Base-by-base conservation (phyloP, 1,140 invertebrate species). In the Asobara japonica region DNA sequence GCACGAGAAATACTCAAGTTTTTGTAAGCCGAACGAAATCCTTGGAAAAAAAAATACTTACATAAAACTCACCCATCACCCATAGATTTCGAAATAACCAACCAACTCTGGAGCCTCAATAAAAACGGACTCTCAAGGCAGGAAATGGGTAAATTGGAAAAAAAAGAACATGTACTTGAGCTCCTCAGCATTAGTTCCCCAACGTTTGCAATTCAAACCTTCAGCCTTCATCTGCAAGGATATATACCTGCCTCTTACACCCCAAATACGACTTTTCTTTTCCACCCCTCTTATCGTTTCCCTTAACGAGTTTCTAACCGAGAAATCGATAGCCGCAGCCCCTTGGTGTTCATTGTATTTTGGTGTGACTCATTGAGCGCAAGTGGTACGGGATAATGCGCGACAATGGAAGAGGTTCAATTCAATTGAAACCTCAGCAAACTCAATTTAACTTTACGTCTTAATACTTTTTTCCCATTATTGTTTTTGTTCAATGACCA, bases 151-250 rank as follows among this genome's bases (percentile, higher is more conserved):
- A 8, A 51, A 51, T 18, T 51, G n/a, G 45, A 20, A 18, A 8
- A 51, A 51, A 51, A 51, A 16, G 45, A 20, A 16, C 45, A 51
- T 18, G 8, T 6, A 51, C n/a, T 2, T 13, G 45, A 18, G 20
- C 16, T 51, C 16, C n/a, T 51, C 45, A 18, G 1, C 45, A 51
- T 51, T 51, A 13, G 4, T 20, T 51, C 20, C 2, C 16, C 18
- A 51, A 16, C n/a, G 45, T 51, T 51, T 51, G 45, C 45, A 51
- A 51, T 51, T 51, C 45, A 51, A 51, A 51, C 45, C 11, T 20
- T 20, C 45, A 51, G 16, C 45, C 18, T 20, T 51, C 45, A 51
- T 11, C 20, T 51, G 45, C 20, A 51, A 18, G 20, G n/a, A n/a
- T n/a, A n/a, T 51, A 18, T 51, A 51, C 6, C 6, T 16, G 45